phyloP scores from a whole-genome alignment of 1,140 invertebrate genomes.

The Lucilia cuprina region DNA sequence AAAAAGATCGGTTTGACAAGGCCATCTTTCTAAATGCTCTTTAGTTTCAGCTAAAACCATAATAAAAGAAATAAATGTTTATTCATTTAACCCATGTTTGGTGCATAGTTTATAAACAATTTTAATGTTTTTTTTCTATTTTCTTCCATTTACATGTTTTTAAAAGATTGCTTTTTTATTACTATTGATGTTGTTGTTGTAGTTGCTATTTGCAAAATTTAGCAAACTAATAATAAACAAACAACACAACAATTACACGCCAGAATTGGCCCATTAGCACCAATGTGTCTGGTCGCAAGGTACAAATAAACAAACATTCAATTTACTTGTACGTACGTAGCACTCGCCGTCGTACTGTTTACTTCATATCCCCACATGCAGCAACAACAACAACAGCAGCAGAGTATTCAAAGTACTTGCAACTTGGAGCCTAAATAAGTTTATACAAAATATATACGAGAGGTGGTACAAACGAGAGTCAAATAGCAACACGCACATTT shows the following conservation, averaged over 20 bases:
- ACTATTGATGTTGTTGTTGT: not conserved
- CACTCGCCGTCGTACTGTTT: not conserved
- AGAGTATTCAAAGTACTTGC: constrained; percentile 2
- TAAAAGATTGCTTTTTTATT: not conserved
- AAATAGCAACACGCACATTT: constrained; percentile 10
- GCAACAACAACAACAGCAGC: not conserved
- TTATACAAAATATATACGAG: not conserved
- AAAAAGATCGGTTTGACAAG: too few species aligned
- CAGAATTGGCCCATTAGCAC: constrained; percentile 33
- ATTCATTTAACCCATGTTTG: not conserved
- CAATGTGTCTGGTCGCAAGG: not conserved
- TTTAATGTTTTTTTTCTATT: not conserved
- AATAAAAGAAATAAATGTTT: not conserved
- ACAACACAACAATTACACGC: constrained; percentile 30
- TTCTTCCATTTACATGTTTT: not conserved
- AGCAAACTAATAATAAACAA: constrained; percentile 30
- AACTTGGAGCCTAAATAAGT: not conserved
- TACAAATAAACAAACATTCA: not conserved
- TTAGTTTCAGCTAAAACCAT: too few species aligned
- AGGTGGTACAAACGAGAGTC: not conserved
- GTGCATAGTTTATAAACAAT: not conserved
- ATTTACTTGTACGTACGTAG: not conserved
- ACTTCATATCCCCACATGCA: not conserved
- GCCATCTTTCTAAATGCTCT: too few species aligned
- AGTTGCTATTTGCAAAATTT: constrained; percentile 6